A percentile compares a stretch with the other conserved stretches of the same genome.
These are phyloP conservation scores for Dryocosmus kuriphilus DNA, from an alignment of 2,888 invertebrate species.

Conservation along the genomic window DNA sequence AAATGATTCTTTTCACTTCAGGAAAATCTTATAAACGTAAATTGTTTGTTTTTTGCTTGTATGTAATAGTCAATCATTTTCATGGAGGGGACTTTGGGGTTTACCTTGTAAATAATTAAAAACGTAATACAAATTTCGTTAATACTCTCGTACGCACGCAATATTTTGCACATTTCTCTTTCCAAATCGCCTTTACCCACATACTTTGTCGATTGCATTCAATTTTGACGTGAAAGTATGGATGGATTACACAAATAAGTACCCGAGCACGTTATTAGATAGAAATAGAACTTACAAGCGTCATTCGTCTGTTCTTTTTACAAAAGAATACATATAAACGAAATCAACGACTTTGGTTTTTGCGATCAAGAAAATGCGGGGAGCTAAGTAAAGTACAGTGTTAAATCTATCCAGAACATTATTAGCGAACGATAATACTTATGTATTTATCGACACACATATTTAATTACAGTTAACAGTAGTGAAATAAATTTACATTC, in stretches of 20 bases:
- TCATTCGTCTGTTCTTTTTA: neutral
- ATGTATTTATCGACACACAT: conserved; percentile 5
- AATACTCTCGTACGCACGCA: conserved; percentile 13
- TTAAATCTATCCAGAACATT: conserved; percentile 38
- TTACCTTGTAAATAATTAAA: neutral
- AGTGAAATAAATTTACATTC: conserved; percentile 32
- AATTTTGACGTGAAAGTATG: conserved; percentile 23
- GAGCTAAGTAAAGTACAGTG: conserved; percentile 1
- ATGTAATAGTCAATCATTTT: neutral
- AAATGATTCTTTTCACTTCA: neutral
- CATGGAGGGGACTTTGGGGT: neutral
- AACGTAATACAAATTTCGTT: conserved; percentile 26
- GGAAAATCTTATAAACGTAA: neutral
- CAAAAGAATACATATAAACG: conserved; percentile 8
- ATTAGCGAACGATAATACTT: conserved; percentile 28
- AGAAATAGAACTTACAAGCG: conserved; percentile 7
- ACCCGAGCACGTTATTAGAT: conserved; percentile 29
- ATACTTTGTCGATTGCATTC: conserved; percentile 2
- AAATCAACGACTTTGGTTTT: conserved; percentile 32
- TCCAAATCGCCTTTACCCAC: conserved; percentile 13
- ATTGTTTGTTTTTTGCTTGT: neutral
- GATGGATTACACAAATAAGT: conserved; percentile 32
- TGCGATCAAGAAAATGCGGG: conserved; percentile 16
- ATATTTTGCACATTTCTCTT: neutral
- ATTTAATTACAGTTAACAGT: conserved; percentile 33